phyloP scores from a whole-genome alignment of 2,888 invertebrate species.

The Steinernema carpocapsae region DNA sequence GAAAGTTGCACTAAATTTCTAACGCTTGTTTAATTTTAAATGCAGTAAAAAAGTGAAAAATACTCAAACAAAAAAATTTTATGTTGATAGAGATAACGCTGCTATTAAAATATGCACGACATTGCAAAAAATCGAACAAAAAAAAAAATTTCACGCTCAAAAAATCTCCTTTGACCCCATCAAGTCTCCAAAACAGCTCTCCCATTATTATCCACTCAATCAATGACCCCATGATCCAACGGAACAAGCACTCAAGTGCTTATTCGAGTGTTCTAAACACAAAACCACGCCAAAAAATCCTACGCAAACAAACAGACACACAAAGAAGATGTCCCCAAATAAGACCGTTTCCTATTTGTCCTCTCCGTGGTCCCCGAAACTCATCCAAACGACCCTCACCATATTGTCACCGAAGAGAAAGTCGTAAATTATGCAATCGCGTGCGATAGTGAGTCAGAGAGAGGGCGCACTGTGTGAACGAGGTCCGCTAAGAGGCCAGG shows the following conservation, averaged over 20 bases:
- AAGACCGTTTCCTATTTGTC: constrained; percentile 10
- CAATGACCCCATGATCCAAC: constrained; percentile 27
- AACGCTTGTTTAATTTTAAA: too few species aligned
- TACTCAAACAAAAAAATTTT: too few species aligned
- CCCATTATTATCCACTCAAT: constrained; percentile 4
- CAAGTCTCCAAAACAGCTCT: background rate
- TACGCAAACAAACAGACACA: constrained; percentile 15
- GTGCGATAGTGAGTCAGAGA: background rate
- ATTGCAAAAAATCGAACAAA: too few species aligned
- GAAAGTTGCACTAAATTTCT: too few species aligned
- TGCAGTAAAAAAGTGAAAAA: too few species aligned
- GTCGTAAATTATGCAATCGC: constrained; percentile 33
- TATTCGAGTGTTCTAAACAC: constrained; percentile 11
- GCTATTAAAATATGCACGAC: too few species aligned
- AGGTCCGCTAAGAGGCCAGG: background rate
- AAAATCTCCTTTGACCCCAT: background rate
- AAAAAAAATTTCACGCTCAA: too few species aligned
- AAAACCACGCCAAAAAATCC: background rate
- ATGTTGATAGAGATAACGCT: too few species aligned
- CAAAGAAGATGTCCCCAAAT: constrained; percentile 5
- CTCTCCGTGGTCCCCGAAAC: background rate
- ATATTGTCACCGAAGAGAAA: constrained; percentile 29
- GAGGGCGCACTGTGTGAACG: background rate
- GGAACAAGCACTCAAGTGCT: constrained; percentile 2
- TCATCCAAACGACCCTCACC: constrained; percentile 9